Percentiles rank a stretch among this genome's conserved stretches.
Evolutionary conservation across 2,888 invertebrate genomes (phyloP).

Genomic region (Sicus ferrugineus): DNA sequence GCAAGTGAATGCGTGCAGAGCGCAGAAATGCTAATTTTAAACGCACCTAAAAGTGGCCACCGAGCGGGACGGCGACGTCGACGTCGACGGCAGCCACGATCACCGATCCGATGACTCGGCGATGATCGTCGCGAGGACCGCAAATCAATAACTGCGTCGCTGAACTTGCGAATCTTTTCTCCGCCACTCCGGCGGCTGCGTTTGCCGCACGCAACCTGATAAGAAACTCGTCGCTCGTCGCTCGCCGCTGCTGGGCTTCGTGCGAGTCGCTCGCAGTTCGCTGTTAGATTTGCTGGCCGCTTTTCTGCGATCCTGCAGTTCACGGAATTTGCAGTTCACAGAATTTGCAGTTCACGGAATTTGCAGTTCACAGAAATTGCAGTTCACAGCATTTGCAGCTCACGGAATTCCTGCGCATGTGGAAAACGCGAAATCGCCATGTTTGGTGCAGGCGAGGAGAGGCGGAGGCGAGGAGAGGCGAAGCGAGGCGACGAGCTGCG

Average conservation of each 20-base stretch:
- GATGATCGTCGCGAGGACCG: too few species aligned
- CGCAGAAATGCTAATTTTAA: too few species aligned
- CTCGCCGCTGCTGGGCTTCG: too few species aligned
- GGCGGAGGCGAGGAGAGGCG: background rate
- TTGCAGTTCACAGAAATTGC: background rate
- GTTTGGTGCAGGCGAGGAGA: background rate
- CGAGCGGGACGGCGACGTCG: too few species aligned
- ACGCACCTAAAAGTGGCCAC: too few species aligned
- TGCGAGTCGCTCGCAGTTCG: background rate
- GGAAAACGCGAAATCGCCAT: slow-evolving; percentile 1
- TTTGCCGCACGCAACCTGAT: background rate
- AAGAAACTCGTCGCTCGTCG: slow-evolving; percentile 9
- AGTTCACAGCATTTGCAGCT: background rate
- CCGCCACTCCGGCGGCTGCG: too few species aligned
- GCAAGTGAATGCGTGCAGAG: too few species aligned
- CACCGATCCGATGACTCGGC: too few species aligned
- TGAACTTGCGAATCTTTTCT: background rate
- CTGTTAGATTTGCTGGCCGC: background rate
- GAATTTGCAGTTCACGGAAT: background rate
- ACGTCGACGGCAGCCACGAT: too few species aligned
- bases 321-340: background rate
- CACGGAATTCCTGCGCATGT: background rate
- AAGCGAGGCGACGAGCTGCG: background rate
- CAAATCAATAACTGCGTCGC: too few species aligned
- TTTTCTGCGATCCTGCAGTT: background rate